Base-by-base conservation (phyloP, 2,888 invertebrate genomes). In the Spilosoma lubricipeda region DNA sequence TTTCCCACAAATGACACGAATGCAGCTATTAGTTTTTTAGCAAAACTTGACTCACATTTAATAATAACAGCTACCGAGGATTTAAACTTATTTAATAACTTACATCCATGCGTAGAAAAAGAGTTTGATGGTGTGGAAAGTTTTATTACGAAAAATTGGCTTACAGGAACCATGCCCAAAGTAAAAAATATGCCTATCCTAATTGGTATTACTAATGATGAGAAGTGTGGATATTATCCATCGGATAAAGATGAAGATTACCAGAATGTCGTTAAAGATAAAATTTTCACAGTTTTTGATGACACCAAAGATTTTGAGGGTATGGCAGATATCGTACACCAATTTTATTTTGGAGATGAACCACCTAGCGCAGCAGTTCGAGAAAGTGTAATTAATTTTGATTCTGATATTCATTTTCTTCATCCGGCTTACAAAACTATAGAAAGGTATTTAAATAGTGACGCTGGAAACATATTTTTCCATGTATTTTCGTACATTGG, bases 331-430 rank as follows among this genome's bases (percentile, higher is more conserved):
- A 73, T 82, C 0, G 79, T 90, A 0, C 82, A 85, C 52, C 82
- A 86, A 5, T 93, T 90, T 72, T 92, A 92, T 67, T 77, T 91
- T 2, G 91, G 90, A 1, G 91, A 90, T 74, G 85, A 87, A 33
- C 72, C 76, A n/a, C 65, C 85, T 0, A 83, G 70, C 33, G 81
- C 78, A 33, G 73, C 83, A 0, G 42, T 82, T 0, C 82, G 76
- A 39, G 76, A 79, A 67, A 76, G 84, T 2, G 59, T 92, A 7
- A 82, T 85, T 7, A 76, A 90, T 36, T 92, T 91, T 68, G 81
- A 86, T 67, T 90, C 91, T 0, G 93, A 93, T 80, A 88, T 83
- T 27, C 79, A 77, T 11, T 93, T 86, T 66, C 83, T 76, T 33
- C 82, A 91, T 77, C 90, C 92, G 0, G 78, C 84, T 1, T 86